Conservation (phyloP, 2,797 vertebrate species). For the Fratercula arctica region DNA sequence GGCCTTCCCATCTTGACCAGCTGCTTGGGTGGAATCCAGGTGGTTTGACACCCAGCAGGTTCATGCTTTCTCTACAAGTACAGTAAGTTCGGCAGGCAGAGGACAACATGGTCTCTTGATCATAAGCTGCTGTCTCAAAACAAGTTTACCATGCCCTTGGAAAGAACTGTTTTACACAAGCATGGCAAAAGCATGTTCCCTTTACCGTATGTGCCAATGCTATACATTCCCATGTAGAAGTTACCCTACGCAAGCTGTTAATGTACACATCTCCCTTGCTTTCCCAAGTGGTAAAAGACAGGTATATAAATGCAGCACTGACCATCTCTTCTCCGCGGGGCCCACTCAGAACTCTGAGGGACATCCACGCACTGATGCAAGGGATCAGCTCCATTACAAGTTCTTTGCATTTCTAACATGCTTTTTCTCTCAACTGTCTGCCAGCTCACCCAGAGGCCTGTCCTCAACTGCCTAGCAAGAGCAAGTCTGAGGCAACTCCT, state of each 20-base stretch:
- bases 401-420: neutral
- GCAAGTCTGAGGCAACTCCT: neutral
- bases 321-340: neutral
- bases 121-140: neutral
- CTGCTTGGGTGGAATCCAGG: neutral
- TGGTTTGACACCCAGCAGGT: neutral
- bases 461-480: neutral
- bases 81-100: neutral
- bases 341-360: neutral
- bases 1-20: neutral
- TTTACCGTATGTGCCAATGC: neutral
- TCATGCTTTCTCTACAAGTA: neutral
- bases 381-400: neutral
- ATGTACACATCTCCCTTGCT: neutral
- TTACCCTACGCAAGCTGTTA: neutral
- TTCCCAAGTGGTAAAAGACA: neutral
- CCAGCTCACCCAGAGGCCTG: neutral
- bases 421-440: neutral
- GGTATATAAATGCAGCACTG: neutral
- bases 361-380: neutral
- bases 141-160: neutral
- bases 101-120: neutral
- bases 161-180: neutral
- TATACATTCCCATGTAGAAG: neutral
- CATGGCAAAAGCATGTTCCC: neutral